phyloP scores from a whole-genome alignment of 2,113 vertebrate genomes.

The Plotosus lineatus region DNA sequence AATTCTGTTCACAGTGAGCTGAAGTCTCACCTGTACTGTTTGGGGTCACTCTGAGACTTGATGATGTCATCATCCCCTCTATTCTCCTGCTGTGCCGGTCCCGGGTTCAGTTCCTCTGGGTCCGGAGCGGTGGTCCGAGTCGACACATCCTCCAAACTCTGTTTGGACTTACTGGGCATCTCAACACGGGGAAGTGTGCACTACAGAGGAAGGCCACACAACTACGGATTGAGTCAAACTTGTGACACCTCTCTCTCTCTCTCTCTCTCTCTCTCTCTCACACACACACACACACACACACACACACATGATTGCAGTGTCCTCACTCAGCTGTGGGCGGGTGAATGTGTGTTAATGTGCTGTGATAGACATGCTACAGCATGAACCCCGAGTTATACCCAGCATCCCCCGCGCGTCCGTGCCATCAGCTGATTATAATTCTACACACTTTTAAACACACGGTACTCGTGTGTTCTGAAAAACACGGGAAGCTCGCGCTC shows the following conservation, averaged over 20 bases:
- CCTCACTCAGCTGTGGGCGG: too few relatives aligned
- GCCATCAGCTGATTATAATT: background rate
- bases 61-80: slow-evolving; percentile 81
- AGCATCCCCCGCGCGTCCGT: too few relatives aligned
- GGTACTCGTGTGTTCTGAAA: background rate
- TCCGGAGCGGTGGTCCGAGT: slow-evolving; percentile 38
- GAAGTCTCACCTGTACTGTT: slow-evolving; percentile 84
- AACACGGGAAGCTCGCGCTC: background rate
- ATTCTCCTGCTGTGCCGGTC: slow-evolving; percentile 56
- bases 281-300: background rate
- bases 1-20: too few relatives aligned
- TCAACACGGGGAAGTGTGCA: slow-evolving; percentile 48
- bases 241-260: background rate
- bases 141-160: slow-evolving; percentile 41
- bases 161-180: slow-evolving; percentile 70
- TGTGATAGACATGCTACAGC: too few relatives aligned
- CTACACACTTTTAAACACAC: background rate
- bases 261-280: too few relatives aligned
- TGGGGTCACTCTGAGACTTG: slow-evolving; percentile 94
- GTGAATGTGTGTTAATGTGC: too few relatives aligned
- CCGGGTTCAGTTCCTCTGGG: slow-evolving; percentile 41
- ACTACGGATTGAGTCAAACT: background rate
- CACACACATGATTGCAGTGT: background rate
- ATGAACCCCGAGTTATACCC: too few relatives aligned
- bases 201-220: slow-evolving; percentile 23